phyloP scores from a whole-genome alignment of 2,797 vertebrate genomes.

The Phalanger gymnotis region DNA sequence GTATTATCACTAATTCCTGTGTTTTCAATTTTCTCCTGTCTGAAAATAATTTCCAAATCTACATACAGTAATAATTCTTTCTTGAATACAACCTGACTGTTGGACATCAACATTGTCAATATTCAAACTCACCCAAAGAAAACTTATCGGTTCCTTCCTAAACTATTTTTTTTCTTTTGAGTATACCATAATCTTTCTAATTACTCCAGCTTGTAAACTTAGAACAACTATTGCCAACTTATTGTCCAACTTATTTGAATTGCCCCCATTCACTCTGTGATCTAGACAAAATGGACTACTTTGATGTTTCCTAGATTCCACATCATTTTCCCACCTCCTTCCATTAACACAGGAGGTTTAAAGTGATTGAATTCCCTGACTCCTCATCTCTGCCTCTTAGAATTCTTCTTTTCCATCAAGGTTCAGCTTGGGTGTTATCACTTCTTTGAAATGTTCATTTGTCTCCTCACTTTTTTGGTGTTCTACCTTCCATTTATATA shows the following conservation, averaged over 20 bases:
- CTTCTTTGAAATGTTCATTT: no score
- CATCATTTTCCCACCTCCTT: neutral
- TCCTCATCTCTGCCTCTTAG: neutral
- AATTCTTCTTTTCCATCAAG: neutral
- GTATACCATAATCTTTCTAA: neutral
- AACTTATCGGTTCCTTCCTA: neutral
- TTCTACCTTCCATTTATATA: neutral
- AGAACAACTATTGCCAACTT: neutral
- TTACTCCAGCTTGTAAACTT: neutral
- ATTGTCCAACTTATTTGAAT: neutral
- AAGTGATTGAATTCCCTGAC: neutral
- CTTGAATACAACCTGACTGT: no score
- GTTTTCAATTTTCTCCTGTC: neutral
- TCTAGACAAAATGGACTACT: neutral
- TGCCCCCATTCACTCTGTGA: neutral
- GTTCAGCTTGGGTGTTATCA: neutral
- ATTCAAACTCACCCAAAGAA: neutral
- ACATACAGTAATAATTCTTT: neutral
- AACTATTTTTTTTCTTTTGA: no score
- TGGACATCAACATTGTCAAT: neutral
- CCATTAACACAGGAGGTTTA: neutral
- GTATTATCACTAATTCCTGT: neutral
- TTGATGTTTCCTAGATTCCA: no score
- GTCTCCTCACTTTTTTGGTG: no score
- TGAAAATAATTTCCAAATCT: neutral